Evolutionary conservation across 2,797 vertebrate genomes (phyloP).

Genomic region (Lindbergichthys nudifrons): DNA sequence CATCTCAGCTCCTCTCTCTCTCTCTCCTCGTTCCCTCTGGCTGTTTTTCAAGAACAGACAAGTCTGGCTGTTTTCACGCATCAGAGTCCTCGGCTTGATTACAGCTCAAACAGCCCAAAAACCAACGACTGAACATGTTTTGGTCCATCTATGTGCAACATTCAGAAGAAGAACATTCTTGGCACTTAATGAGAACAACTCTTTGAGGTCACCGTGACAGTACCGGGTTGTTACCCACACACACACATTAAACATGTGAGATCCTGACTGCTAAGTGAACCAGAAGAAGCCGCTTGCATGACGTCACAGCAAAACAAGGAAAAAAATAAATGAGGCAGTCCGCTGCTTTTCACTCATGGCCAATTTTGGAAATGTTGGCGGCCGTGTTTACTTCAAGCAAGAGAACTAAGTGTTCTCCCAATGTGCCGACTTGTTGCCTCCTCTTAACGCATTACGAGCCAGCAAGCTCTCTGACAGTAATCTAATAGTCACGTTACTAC

Average conservation of each 20-base stretch:
- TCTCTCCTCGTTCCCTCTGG: slow-evolving; percentile 48
- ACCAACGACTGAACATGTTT: slow-evolving; percentile 56
- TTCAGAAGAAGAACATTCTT: slow-evolving; percentile 43
- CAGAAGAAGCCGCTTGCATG: slow-evolving; percentile 52
- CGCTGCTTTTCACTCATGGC: slow-evolving; percentile 47
- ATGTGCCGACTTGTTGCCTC: slow-evolving; percentile 34
- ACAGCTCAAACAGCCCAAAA: slow-evolving; percentile 56
- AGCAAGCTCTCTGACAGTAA: slow-evolving; percentile 15
- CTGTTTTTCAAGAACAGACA: slow-evolving; percentile 72
- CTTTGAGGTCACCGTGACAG: slow-evolving; percentile 7
- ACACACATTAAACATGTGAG: slow-evolving; percentile 28
- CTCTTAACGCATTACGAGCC: slow-evolving; percentile 28
- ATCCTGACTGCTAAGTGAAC: slow-evolving; percentile 35
- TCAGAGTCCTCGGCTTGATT: slow-evolving; percentile 46
- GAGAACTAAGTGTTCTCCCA: slow-evolving; percentile 44
- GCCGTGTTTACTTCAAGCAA: slow-evolving; percentile 63
- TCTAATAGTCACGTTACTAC: slow-evolving; percentile 8
- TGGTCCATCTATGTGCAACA: slow-evolving; percentile 24
- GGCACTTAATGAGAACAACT: slow-evolving; percentile 17
- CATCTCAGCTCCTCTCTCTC: too few species aligned
- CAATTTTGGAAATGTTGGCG: slow-evolving; percentile 71
- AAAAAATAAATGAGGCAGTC: slow-evolving; percentile 39
- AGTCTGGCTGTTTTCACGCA: slow-evolving; percentile 48
- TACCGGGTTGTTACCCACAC: slow-evolving; percentile 32
- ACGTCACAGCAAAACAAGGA: slow-evolving; percentile 54